phyloP scores from a whole-genome alignment of 2,888 invertebrate genomes.

The Amitus sp. region DNA sequence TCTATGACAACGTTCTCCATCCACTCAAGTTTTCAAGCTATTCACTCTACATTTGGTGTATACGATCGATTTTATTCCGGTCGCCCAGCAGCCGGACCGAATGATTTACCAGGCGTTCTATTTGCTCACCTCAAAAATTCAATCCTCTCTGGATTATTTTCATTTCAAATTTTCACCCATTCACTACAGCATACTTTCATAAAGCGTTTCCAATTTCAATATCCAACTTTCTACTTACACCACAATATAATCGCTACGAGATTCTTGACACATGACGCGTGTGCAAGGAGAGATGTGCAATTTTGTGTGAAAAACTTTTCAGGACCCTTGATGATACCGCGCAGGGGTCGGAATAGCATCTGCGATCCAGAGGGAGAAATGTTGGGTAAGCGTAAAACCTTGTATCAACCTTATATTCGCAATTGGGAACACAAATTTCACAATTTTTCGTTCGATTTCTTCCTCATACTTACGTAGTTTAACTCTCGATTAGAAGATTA shows the following conservation, averaged over 20 bases:
- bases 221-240: background rate
- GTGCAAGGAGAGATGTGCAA: slow-evolving; percentile 27
- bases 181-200: too few species aligned
- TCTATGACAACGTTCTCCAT: slow-evolving; percentile 38
- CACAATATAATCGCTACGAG: too few species aligned
- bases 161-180: too few species aligned
- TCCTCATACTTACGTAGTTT: too few species aligned
- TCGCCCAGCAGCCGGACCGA: background rate
- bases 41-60: slow-evolving; percentile 43
- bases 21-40: slow-evolving; percentile 47
- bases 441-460: too few species aligned
- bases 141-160: too few species aligned
- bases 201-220: too few species aligned
- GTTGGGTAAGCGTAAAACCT: slow-evolving; percentile 72
- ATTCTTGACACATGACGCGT: slow-evolving; percentile 25
- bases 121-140: too few species aligned
- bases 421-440: slow-evolving; percentile 26
- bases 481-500: too few species aligned
- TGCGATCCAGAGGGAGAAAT: slow-evolving; percentile 75
- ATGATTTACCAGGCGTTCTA: background rate
- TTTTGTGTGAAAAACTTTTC: slow-evolving; percentile 53
- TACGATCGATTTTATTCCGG: background rate
- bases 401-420: slow-evolving; percentile 27
- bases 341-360: slow-evolving; percentile 69
- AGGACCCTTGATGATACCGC: slow-evolving; percentile 62